A percentile compares a stretch with the other conserved stretches of the same genome.
phyloP scores from a whole-genome alignment of 2,113 vertebrate genomes.

The Miniopterus natalensis region DNA sequence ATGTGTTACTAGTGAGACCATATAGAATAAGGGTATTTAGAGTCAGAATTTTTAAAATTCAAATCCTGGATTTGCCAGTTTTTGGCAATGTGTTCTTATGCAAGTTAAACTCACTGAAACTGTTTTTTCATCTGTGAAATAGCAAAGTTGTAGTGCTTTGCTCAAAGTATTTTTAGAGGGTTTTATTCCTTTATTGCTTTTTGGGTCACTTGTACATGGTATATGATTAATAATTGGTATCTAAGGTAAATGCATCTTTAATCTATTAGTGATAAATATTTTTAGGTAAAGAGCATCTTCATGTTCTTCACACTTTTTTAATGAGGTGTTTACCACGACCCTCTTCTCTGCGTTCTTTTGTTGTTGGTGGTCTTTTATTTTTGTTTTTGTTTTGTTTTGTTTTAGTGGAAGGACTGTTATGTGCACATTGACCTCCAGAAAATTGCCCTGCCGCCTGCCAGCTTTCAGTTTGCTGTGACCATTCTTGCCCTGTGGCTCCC shows the following conservation, averaged over 20 bases:
- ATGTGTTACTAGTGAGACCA: background rate
- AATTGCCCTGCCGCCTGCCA: background rate
- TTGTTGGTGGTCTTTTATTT: background rate
- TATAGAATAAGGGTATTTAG: background rate
- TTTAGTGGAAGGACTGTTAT: background rate
- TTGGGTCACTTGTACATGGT: background rate
- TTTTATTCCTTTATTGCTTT: background rate
- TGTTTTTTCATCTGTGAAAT: background rate
- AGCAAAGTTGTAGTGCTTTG: background rate
- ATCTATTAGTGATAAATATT: background rate
- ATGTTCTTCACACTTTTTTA: background rate
- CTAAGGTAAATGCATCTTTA: background rate
- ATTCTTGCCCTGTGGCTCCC: background rate
- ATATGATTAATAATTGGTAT: background rate
- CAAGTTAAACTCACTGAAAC: background rate
- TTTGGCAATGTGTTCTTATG: background rate
- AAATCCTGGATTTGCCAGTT: background rate
- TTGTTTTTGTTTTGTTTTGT: background rate
- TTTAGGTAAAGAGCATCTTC: background rate
- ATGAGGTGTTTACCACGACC: background rate
- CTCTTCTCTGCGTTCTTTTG: accelerated
- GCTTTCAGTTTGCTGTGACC: background rate
- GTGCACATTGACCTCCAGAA: background rate
- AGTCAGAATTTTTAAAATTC: background rate
- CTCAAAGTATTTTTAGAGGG: background rate